Conservation (phyloP, 1,140 invertebrate species). For the Meloidogyne exigua region DNA sequence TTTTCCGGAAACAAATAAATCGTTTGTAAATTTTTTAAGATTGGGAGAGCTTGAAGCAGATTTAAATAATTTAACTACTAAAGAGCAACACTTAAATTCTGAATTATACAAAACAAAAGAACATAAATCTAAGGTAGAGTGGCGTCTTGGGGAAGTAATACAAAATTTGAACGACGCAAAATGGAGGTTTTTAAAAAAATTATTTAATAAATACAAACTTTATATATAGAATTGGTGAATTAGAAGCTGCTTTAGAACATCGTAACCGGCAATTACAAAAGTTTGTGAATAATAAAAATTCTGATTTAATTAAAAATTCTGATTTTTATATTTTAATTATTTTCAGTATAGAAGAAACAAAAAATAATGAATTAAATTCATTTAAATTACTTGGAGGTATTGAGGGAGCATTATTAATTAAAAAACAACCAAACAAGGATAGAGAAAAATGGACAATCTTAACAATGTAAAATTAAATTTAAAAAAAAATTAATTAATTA, state of each 20-base stretch:
- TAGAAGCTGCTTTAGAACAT: slow-evolving; percentile 2
- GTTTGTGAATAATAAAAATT: no score
- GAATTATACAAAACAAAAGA: slow-evolving; percentile 12
- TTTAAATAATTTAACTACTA: background rate
- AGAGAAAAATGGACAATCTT: slow-evolving; percentile 38
- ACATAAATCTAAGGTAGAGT: slow-evolving; percentile 34
- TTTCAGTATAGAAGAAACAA: no score
- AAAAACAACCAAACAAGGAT: slow-evolving; percentile 36
- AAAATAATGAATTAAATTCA: background rate
- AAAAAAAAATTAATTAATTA: slow-evolving; percentile 8
- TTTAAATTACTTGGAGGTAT: background rate
- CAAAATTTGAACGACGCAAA: slow-evolving; percentile 41
- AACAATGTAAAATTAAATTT: slow-evolving; percentile 26
- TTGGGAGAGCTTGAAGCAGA: slow-evolving; percentile 28
- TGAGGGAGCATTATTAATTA: slow-evolving; percentile 28
- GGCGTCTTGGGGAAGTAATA: slow-evolving; percentile 36
- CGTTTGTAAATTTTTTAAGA: background rate
- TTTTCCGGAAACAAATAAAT: background rate
- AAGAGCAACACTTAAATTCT: background rate
- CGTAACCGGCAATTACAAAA: no score
- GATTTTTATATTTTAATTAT: slow-evolving; percentile 6
- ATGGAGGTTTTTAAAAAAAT: slow-evolving; percentile 38
- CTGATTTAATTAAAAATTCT: background rate
- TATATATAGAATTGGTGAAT: slow-evolving; percentile 31
- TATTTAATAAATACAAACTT: slow-evolving; percentile 1